Percentiles rank a stretch among this genome's conserved stretches.
Evolutionary conservation across 2,797 vertebrate genomes (phyloP).

Genomic region (Microtus californicus): DNA sequence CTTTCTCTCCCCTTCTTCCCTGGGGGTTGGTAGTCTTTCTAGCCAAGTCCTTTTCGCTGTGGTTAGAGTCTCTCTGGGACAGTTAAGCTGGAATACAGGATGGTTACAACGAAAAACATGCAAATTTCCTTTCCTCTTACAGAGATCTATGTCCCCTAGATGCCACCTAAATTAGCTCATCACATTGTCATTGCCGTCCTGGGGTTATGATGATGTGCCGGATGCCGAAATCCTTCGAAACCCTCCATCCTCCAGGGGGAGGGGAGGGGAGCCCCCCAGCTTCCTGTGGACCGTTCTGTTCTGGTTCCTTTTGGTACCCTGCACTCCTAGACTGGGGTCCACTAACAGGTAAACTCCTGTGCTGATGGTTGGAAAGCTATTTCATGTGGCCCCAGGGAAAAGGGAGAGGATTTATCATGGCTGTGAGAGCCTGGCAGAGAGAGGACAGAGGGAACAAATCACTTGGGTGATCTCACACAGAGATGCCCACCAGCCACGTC

Average conservation of each 20-base stretch:
- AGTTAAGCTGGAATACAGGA: constrained; percentile 48
- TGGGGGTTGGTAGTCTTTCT: constrained; percentile 9
- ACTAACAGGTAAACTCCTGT: background rate
- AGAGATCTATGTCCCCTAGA: constrained; percentile 17
- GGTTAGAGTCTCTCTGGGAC: constrained; percentile 42
- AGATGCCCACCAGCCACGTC: background rate
- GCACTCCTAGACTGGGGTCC: background rate
- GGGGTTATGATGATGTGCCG: background rate
- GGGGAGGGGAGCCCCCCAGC: background rate
- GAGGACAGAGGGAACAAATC: background rate
- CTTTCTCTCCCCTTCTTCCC: background rate
- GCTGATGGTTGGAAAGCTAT: constrained; percentile 4
- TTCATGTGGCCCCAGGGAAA: background rate
- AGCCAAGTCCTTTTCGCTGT: constrained; percentile 11
- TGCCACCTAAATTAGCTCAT: constrained; percentile 1
- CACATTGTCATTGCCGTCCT: constrained; percentile 1
- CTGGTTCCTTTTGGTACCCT: constrained; percentile 37
- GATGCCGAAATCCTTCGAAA: constrained; percentile 35
- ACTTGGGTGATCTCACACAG: background rate
- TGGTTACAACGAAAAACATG: constrained; percentile 12
- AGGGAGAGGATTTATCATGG: background rate
- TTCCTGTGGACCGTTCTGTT: constrained; percentile 47
- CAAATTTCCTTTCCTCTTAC: constrained; percentile 41
- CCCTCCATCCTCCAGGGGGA: background rate
- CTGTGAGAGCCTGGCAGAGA: background rate